Evolutionary conservation across 2,113 vertebrate species (phyloP), one percentile per base, ranked within the genome.

Genomic region (Pseudois nayaur): DNA sequence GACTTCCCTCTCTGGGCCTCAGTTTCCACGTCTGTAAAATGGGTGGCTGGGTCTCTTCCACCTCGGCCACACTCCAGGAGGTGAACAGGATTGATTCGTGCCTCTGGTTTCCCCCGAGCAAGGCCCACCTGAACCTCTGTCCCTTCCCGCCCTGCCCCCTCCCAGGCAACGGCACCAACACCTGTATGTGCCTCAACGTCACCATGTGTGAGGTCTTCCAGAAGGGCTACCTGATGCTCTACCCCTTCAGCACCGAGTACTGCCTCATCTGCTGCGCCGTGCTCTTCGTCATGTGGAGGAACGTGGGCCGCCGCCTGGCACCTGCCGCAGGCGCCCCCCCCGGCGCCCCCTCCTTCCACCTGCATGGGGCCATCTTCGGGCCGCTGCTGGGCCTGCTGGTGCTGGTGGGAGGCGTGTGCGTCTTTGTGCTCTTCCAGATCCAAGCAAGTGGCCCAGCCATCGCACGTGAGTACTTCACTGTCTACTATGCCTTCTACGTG

Each of bases 221-320:
- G 94, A 99, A 99, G 96, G 99, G 99, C 95, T 99, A 99, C 40
- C 98, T 99, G 97, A 97, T 99, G 95, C 98, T 99, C 29, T 99
- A 99, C 60, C 99, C 99, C 91, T 99, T 99, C 98, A 99, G 99
- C 98, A 99, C 99, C 0, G 99, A 99, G 98, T 99, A 98, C 99
- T 99, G 99, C 98, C 99, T 99, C 33, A 93, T 99, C 98, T 99
- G 99, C 67, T 99, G 99, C 10, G 99, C 99, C 0, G 96, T 99
- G 98, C 98, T 99, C 7, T 99, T 99, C 0, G 99, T 99, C 89
- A 99, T 99, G 99, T 99, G 99, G 99, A 99, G 99, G 98, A 99
- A 99, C 0, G 99, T 99, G 74, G 99, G 99, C 12, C 99, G 99
- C 54, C 96, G 48, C 84, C 96, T 98, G 86, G 89, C 86, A 11